These are phyloP conservation scores for Nannospalax galili DNA, from an alignment of 2,113 vertebrate species.

Conservation along the genomic window DNA sequence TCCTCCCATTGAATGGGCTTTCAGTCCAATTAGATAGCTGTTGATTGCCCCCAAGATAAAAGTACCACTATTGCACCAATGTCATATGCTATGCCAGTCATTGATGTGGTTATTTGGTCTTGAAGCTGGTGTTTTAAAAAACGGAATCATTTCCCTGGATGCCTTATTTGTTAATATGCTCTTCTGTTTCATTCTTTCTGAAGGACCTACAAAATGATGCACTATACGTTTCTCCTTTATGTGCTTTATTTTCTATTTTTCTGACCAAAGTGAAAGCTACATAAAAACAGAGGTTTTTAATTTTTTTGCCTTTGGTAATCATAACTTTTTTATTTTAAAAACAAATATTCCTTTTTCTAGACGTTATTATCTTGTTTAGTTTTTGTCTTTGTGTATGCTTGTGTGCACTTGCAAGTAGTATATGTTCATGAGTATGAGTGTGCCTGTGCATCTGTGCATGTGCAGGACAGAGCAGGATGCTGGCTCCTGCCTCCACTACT, in stretches of 20 bases:
- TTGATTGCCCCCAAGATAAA: no score
- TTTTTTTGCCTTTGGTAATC: background rate
- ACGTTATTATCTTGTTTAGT: background rate
- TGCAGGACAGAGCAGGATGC: background rate
- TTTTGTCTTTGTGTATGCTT: no score
- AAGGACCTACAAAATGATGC: background rate
- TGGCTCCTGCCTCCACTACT: no score
- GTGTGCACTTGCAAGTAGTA: background rate
- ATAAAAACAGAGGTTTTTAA: background rate
- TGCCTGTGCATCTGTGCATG: background rate
- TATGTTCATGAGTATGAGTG: background rate
- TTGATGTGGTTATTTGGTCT: no score
- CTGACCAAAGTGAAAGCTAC: background rate
- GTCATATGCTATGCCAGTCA: no score
- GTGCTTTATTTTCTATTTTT: background rate
- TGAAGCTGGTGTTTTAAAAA: no score
- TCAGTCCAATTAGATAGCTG: no score
- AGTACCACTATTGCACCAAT: no score
- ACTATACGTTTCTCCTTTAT: background rate
- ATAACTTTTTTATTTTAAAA: conserved; percentile 2
- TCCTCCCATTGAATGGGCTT: no score
- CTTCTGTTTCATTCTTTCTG: background rate
- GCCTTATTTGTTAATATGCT: background rate
- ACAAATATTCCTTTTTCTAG: background rate
- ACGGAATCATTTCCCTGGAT: background rate